Percentiles rank a stretch among this genome's conserved stretches.
Evolutionary conservation across 2,113 vertebrate genomes (phyloP).

Genomic region (Pelecanoides urinatrix): DNA sequence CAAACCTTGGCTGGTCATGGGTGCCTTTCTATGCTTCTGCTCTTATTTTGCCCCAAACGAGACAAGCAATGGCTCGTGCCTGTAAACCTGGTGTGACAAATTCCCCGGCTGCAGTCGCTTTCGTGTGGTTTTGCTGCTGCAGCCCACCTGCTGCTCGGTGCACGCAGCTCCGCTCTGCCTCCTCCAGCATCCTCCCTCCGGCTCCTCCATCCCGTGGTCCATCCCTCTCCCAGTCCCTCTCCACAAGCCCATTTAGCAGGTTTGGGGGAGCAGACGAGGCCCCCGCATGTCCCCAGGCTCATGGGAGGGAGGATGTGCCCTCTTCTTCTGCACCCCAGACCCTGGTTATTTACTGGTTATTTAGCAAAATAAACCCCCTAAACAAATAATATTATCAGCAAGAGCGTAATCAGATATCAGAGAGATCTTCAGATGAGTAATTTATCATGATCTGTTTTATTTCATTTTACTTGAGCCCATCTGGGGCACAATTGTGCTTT

Average conservation of each 20-base stretch:
- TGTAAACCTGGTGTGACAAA: not conserved
- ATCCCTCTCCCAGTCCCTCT: not conserved
- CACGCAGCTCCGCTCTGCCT: not conserved
- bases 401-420: not conserved
- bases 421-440: not conserved
- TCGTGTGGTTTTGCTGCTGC: not conserved
- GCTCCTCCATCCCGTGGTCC: not conserved
- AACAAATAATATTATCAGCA: not conserved
- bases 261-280: not conserved
- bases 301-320: not conserved
- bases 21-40: not conserved
- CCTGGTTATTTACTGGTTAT: not conserved
- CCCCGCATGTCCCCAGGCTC: not conserved
- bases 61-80: accelerated
- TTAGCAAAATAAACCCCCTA: not conserved
- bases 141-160: not conserved
- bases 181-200: not conserved
- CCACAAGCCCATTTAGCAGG: not conserved
- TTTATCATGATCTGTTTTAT: not conserved
- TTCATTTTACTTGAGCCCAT: not conserved
- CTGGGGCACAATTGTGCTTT: not conserved
- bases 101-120: not conserved
- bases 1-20: not conserved
- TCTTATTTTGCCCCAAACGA: not conserved
- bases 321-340: not conserved